Evolutionary conservation across 2,113 vertebrate species (phyloP), one percentile per base, ranked within the genome.

Genomic region (Takifugu flavidus): DNA sequence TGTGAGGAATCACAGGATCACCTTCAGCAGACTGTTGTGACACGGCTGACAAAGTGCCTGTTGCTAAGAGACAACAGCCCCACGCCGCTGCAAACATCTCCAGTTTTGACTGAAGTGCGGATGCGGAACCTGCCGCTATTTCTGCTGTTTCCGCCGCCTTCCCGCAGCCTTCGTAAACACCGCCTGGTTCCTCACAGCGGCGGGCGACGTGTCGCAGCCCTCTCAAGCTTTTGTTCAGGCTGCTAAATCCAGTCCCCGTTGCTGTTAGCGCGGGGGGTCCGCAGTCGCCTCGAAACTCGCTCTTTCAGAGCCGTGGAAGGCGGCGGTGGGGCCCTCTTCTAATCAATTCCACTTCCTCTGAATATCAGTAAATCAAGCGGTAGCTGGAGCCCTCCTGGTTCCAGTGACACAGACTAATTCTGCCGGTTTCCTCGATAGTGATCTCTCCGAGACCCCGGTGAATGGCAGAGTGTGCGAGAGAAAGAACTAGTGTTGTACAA

Each of bases 351-450:
- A 62, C 84, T 84, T 59, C 67, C 75, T 79, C 62, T 78, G 67
- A 85, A 85, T 87, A 86, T 89, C 87, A 82, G 87, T 84, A 87
- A 88, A 89, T 88, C 87, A 86, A 83, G 79, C 68, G 26, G 52
- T 20, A 20, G 20, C 20, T 53, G 5, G 66, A 51, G 0, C 61
- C 79, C 82, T 83, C 81, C 79, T 64, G 74, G 65, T 68, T 67
- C 78, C 49, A 53, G 56, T 55, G 78, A 81, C 74, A 56, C 72
- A 59, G 72, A 73, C 82, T 86, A 82, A 85, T 86, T 84, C 77
- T 62, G 62, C 66, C 8, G 34, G 66, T 82, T 84, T 88, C 82
- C 86, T 82, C 69, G 83, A 89, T 89, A 84, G 87, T 63, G 75
- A 88, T 87, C 84, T 84, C 28, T 3, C 74, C 88, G 89, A 87